Conservation (phyloP, 1,140 invertebrate species). For the Linepithema humile region DNA sequence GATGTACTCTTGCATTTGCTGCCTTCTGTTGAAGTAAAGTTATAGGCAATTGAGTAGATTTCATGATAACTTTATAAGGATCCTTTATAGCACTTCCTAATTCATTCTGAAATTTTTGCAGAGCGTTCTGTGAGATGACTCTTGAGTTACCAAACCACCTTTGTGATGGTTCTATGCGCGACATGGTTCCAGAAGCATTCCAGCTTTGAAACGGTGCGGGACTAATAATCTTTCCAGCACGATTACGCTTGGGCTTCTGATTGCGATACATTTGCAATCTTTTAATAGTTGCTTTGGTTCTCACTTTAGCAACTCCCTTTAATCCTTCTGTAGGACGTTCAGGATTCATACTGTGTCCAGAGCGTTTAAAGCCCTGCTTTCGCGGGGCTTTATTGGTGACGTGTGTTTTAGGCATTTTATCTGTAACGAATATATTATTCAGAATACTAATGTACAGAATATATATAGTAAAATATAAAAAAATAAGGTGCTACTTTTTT, state of each 20-base stretch:
- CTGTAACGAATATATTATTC: constrained; percentile 53
- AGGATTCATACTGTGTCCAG: constrained; percentile 95
- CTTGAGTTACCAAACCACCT: constrained; percentile 99
- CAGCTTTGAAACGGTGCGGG: constrained; percentile 97
- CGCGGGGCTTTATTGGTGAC: constrained; percentile 88
- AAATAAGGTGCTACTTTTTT: background rate
- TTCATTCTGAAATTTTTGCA: constrained; percentile 99
- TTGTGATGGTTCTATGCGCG: constrained; percentile 97
- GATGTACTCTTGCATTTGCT: constrained; percentile 95
- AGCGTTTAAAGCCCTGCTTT: constrained; percentile 91
- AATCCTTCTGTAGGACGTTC: constrained; percentile 90
- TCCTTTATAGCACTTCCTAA: constrained; percentile 97
- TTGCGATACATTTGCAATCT: constrained; percentile 99
- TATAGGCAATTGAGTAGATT: constrained; percentile 96
- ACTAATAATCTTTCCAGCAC: constrained; percentile 95
- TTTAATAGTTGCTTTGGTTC: constrained; percentile 97
- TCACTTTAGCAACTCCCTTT: constrained; percentile 93
- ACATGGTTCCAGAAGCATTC: constrained; percentile 94
- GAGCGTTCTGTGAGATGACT: constrained; percentile 95
- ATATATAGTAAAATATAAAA: background rate
- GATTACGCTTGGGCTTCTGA: constrained; percentile 97
- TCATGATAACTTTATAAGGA: constrained; percentile 99
- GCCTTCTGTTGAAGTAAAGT: constrained; percentile 97
- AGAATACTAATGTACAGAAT: background rate
- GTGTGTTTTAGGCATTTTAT: constrained; percentile 89